These are phyloP conservation scores for Campylomormyrus tamandua DNA, from an alignment of 2,113 vertebrate species.

Conservation along the genomic window DNA sequence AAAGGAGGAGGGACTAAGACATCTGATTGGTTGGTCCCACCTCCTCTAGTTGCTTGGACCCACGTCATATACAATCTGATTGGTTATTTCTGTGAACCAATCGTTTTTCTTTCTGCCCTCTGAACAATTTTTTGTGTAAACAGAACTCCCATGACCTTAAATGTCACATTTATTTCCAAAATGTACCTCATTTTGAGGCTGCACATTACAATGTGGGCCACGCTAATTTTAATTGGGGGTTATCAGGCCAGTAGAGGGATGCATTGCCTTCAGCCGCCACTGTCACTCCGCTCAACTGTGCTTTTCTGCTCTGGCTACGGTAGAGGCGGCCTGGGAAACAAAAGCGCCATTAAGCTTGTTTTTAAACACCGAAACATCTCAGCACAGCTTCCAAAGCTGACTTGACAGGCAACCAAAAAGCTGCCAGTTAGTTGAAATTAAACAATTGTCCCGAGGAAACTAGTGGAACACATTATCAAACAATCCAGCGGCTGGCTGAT, in stretches of 20 bases:
- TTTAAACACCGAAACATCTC: conserved; percentile 49
- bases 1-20: not conserved
- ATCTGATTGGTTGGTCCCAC: not conserved
- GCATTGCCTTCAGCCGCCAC: not conserved
- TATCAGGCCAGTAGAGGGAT: not conserved
- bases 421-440: conserved; percentile 46
- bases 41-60: not conserved
- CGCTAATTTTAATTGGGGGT: not conserved
- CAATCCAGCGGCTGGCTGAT: conserved; percentile 9
- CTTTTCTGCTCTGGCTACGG: conserved; percentile 37
- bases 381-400: conserved; percentile 40
- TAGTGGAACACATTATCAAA: conserved; percentile 37
- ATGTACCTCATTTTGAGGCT: not conserved
- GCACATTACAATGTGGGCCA: not conserved
- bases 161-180: not conserved
- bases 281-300: conserved; percentile 21
- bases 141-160: not conserved
- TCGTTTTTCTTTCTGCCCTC: not conserved
- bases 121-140: not conserved
- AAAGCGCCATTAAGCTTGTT: conserved; percentile 47
- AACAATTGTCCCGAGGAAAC: conserved; percentile 42
- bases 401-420: conserved; percentile 44
- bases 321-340: conserved; percentile 40
- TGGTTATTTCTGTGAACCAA: not conserved
- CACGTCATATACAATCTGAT: not conserved